Evolutionary conservation across 2,113 vertebrate genomes (phyloP).

Genomic region (Zosterops japonicus): DNA sequence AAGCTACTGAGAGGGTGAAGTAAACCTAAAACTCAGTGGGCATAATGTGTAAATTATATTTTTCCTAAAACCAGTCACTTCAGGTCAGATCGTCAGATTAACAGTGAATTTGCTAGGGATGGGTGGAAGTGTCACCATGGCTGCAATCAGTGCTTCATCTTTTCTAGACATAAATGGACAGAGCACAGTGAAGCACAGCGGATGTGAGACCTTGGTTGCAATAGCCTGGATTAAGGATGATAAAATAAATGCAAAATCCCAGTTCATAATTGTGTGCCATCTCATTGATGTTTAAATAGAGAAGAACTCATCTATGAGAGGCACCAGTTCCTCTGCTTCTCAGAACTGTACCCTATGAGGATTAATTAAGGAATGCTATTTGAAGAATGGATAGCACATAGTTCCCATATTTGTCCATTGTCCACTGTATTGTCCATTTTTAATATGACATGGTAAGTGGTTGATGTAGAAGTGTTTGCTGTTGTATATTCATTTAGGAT

Average conservation of each 20-base stretch:
- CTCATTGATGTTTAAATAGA: neutral
- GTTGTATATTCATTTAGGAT: neutral
- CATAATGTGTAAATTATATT: neutral
- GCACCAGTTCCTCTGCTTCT: neutral
- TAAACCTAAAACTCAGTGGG: neutral
- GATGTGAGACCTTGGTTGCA: neutral
- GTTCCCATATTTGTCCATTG: neutral
- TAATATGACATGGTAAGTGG: neutral
- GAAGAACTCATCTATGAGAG: neutral
- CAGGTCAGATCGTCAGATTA: neutral
- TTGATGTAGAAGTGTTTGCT: neutral
- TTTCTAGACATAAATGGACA: neutral
- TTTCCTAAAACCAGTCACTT: neutral
- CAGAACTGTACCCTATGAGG: neutral
- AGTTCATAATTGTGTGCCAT: neutral
- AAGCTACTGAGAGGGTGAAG: neutral
- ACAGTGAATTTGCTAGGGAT: neutral
- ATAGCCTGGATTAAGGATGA: neutral
- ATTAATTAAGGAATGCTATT: neutral
- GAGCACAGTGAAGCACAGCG: neutral
- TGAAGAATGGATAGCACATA: neutral
- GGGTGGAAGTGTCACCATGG: rapidly evolving
- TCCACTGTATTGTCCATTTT: neutral
- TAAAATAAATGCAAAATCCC: neutral
- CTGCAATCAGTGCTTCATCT: neutral